phyloP scores from a whole-genome alignment of 2,888 invertebrate species.

The Acanthococcus lagerstroemiae region DNA sequence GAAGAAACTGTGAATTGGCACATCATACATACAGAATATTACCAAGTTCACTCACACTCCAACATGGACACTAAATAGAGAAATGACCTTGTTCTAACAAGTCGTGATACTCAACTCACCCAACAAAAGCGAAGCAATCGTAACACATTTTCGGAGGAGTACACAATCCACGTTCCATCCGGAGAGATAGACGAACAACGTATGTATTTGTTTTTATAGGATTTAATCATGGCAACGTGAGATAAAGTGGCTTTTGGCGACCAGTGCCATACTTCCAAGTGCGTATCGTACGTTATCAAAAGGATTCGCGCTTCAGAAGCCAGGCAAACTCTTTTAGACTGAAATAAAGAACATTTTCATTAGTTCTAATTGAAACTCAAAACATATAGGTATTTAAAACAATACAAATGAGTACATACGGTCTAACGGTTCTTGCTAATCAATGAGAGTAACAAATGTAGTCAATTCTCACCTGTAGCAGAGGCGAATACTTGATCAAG shows the following conservation, averaged over 20 bases:
- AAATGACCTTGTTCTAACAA: neutral
- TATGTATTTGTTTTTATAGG: conserved; percentile 42
- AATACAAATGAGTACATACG: neutral
- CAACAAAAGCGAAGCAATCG: conserved; percentile 56
- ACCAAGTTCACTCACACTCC: too few relatives aligned
- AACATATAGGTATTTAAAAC: conserved; percentile 17
- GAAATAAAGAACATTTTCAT: conserved; percentile 21
- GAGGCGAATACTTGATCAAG: conserved; percentile 60
- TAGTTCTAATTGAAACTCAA: neutral
- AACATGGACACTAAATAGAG: neutral
- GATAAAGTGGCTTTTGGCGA: conserved; percentile 20
- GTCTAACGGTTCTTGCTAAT: neutral
- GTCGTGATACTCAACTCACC: conserved; percentile 42
- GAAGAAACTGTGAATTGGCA: too few relatives aligned
- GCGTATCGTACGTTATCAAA: conserved; percentile 41
- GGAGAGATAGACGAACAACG: conserved; percentile 59
- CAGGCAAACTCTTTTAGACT: conserved; percentile 38
- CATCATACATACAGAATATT: too few relatives aligned
- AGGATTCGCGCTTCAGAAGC: conserved; percentile 40
- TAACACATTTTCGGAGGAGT: conserved; percentile 57
- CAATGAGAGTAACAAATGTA: neutral
- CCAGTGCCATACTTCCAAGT: conserved; percentile 42
- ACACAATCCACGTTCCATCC: conserved; percentile 61
- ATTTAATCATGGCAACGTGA: conserved; percentile 29
- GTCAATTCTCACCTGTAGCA: conserved; percentile 46